These are phyloP conservation scores for Xestia rhomboidea DNA, from an alignment of 2,888 invertebrate genomes.

Conservation along the genomic window DNA sequence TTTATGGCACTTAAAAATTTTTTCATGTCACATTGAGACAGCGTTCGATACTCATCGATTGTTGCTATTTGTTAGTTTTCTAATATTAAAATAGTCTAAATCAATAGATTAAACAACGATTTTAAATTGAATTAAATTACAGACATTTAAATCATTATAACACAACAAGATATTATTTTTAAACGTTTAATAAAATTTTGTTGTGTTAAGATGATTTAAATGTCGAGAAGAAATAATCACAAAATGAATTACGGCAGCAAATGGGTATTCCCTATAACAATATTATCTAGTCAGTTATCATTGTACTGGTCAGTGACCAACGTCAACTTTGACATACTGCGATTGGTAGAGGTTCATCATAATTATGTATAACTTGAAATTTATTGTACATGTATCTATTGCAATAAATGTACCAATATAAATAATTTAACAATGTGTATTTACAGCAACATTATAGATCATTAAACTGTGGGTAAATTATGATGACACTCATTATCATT, in stretches of 20 bases:
- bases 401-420: background rate
- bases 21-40: conserved; percentile 7
- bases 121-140: background rate
- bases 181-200: background rate
- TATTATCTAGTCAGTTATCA: conserved; percentile 7
- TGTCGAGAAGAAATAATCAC: background rate
- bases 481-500: background rate
- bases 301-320: background rate
- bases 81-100: background rate
- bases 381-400: background rate
- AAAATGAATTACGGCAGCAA: background rate
- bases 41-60: conserved; percentile 3
- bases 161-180: background rate
- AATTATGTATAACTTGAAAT: background rate
- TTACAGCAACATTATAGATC: background rate
- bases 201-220: background rate
- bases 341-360: background rate
- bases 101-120: background rate
- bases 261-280: background rate
- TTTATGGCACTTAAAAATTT: background rate
- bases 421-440: background rate
- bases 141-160: background rate
- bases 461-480: conserved; percentile 23
- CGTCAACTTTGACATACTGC: conserved; percentile 22
- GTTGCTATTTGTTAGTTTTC: background rate